A percentile compares a stretch with the other conserved stretches of the same genome.
These are phyloP conservation scores for Montipora foliosa DNA, from an alignment of 64 coral and sea anemone species.

Conservation along the genomic window DNA sequence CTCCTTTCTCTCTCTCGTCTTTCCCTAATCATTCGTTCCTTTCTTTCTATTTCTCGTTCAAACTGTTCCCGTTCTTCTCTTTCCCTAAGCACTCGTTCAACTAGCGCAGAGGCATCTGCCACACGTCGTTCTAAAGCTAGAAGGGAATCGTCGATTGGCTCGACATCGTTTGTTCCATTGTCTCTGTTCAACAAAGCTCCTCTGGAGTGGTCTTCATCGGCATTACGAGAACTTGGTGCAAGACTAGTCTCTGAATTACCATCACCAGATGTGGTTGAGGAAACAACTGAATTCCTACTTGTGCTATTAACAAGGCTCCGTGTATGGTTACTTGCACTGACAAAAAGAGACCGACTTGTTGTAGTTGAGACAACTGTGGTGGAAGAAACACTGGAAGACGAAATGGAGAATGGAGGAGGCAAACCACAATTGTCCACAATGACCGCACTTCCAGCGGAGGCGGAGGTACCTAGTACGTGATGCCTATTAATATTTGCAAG, in stretches of 20 bases:
- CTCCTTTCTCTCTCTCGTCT: background rate
- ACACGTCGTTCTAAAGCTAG: background rate
- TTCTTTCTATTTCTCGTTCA: constrained; percentile 38
- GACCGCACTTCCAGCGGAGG: background rate
- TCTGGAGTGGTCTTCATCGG: background rate
- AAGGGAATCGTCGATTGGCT: background rate
- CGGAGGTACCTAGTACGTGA: background rate
- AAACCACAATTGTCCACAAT: background rate
- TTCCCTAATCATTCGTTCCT: constrained; percentile 17
- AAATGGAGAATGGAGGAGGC: background rate
- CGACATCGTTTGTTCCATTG: background rate
- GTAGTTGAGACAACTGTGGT: background rate
- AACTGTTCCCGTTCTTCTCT: constrained; percentile 27
- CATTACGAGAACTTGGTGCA: too few relatives aligned
- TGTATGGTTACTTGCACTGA: background rate
- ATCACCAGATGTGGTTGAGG: background rate
- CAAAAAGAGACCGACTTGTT: background rate
- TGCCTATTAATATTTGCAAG: background rate
- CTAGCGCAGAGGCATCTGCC: background rate
- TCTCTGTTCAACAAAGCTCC: constrained; percentile 13
- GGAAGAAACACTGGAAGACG: background rate
- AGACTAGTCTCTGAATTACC: background rate
- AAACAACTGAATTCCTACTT: background rate
- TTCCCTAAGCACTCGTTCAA: constrained; percentile 6
- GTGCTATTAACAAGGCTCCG: background rate